A percentile compares a stretch with the other conserved stretches of the same genome.
Evolutionary conservation across 1,140 invertebrate genomes (phyloP).

Genomic region (Drosophila kurseongensis): DNA sequence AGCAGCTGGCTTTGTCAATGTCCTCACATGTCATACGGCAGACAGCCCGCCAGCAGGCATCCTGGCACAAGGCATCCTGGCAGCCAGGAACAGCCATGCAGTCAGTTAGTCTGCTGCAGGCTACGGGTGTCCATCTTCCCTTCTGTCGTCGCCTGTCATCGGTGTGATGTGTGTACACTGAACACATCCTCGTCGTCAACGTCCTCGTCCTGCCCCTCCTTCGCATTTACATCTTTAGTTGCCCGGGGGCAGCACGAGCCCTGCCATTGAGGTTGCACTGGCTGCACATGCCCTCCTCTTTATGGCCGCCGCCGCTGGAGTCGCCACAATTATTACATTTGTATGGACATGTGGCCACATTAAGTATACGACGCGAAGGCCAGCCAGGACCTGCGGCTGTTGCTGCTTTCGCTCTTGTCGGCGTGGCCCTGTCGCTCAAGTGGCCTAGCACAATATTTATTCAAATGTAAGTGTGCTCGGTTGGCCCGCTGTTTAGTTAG

Average conservation of each 20-base stretch:
- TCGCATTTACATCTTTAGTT: conserved; percentile 35
- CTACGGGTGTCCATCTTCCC: conserved; percentile 33
- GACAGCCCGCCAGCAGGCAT: conserved; percentile 27
- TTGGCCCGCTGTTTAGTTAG: conserved; percentile 52
- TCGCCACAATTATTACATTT: conserved; percentile 69
- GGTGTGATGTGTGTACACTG: conserved; percentile 43
- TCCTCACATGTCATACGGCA: conserved; percentile 63
- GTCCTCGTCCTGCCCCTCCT: background rate
- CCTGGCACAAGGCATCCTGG: conserved; percentile 17
- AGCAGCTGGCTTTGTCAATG: conserved; percentile 63
- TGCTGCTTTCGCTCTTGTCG: conserved; percentile 12
- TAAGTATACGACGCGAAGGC: conserved; percentile 71
- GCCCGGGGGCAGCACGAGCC: conserved; percentile 27
- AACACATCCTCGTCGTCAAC: conserved; percentile 3
- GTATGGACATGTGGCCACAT: conserved; percentile 74
- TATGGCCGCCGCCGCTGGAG: conserved; percentile 26
- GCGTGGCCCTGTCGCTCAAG: conserved; percentile 35
- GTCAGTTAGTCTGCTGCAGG: conserved; percentile 53
- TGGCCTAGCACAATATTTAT: conserved; percentile 69
- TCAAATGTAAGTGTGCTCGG: conserved; percentile 54
- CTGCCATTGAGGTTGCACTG: conserved; percentile 71
- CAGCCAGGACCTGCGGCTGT: conserved; percentile 51
- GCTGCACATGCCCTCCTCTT: conserved; percentile 45
- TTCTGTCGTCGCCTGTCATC: conserved; percentile 42
- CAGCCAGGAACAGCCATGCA: conserved; percentile 30